Percentiles rank a stretch among this genome's conserved stretches.
Evolutionary conservation across 2,113 vertebrate genomes (phyloP).

Genomic region (Ovibos moschatus): DNA sequence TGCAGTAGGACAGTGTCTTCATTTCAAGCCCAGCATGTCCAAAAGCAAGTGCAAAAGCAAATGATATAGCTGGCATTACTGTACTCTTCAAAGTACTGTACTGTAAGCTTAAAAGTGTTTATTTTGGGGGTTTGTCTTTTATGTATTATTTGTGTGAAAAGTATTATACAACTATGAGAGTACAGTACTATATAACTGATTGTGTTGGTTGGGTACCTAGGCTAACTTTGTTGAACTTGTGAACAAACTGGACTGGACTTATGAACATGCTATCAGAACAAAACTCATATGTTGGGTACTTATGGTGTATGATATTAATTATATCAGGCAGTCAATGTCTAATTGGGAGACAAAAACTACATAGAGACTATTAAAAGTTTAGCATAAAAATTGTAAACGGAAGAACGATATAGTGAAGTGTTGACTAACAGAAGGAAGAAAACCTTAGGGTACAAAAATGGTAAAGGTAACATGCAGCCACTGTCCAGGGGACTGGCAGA

Average conservation of each 20-base stretch:
- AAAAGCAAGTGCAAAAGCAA: not conserved
- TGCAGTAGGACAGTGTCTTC: not conserved
- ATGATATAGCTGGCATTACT: not conserved
- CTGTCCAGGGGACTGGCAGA: not conserved
- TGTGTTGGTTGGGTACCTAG: not conserved
- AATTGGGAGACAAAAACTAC: not conserved
- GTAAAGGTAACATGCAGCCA: not conserved
- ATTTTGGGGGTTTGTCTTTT: not conserved
- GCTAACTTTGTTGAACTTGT: not conserved
- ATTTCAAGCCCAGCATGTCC: not conserved
- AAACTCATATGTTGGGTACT: not conserved
- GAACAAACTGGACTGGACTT: not conserved
- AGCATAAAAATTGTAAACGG: not conserved
- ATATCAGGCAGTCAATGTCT: not conserved
- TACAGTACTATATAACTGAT: not conserved
- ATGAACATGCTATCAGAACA: not conserved
- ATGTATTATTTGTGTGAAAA: not conserved
- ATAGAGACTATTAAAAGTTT: not conserved
- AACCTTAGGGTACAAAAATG: not conserved
- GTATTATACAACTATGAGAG: not conserved
- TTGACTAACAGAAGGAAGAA: not conserved
- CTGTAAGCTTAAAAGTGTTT: not conserved
- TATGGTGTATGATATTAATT: not conserved
- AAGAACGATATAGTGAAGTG: not conserved
- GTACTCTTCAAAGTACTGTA: not conserved